Evolutionary conservation across 1,140 invertebrate species (phyloP).

Genomic region (Caligus rogercresseyi): DNA sequence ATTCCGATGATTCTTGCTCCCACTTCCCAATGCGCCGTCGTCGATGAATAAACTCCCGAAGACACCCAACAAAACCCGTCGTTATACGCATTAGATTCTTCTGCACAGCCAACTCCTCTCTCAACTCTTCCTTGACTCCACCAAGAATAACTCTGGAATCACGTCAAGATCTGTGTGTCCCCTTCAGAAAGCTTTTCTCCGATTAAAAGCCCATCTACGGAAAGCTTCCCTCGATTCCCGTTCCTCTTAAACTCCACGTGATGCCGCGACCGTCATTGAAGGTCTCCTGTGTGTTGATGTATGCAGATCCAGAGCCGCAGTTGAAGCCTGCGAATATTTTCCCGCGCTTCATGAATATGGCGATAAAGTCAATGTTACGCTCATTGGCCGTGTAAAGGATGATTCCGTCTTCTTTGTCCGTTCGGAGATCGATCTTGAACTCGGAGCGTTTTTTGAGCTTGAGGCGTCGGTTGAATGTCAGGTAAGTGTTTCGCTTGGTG

Average conservation of each 20-base stretch:
- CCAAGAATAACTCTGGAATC: slow-evolving; percentile 16
- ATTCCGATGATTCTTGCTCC: slow-evolving; percentile 27
- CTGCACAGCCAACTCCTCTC: not conserved
- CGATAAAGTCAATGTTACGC: slow-evolving; percentile 51
- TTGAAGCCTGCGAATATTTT: slow-evolving; percentile 49
- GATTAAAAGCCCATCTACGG: slow-evolving; percentile 34
- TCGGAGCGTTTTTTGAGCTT: slow-evolving; percentile 46
- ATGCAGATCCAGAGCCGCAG: slow-evolving; percentile 46
- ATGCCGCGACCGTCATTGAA: slow-evolving; percentile 82
- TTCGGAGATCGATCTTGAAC: slow-evolving; percentile 64
- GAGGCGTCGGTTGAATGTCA: slow-evolving; percentile 45
- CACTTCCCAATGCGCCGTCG: not conserved
- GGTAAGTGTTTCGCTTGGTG: slow-evolving; percentile 46
- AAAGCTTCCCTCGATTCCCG: slow-evolving; percentile 29
- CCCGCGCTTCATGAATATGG: slow-evolving; percentile 59
- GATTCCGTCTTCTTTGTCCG: slow-evolving; percentile 53
- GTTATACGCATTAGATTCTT: slow-evolving; percentile 6
- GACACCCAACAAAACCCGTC: slow-evolving; percentile 12
- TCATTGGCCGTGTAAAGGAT: slow-evolving; percentile 59
- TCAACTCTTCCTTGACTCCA: not conserved
- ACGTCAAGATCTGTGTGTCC: slow-evolving; percentile 19
- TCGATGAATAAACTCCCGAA: not conserved
- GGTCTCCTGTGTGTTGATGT: slow-evolving; percentile 34
- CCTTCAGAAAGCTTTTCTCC: slow-evolving; percentile 6
- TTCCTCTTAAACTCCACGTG: slow-evolving; percentile 39